Percentiles rank a stretch among this genome's conserved stretches.
Evolutionary conservation across 2,797 vertebrate species (phyloP).

Genomic region (Neopelma chrysocephalum): DNA sequence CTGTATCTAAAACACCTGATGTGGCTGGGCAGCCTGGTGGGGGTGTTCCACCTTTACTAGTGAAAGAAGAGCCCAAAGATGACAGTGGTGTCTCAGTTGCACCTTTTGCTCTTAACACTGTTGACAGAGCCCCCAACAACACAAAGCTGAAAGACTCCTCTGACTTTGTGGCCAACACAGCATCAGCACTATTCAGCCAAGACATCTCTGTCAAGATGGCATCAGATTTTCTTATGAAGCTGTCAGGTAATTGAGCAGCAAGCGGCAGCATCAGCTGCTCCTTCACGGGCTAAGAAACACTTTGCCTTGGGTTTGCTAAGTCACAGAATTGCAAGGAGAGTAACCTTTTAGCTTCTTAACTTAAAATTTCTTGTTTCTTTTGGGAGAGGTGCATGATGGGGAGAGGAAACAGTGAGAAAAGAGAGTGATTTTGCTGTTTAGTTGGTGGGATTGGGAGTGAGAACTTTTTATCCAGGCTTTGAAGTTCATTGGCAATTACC

Average conservation of each 20-base stretch:
- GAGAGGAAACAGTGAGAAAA: background rate
- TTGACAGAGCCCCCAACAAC: slow-evolving; percentile 85
- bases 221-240: slow-evolving; percentile 98
- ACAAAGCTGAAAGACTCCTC: slow-evolving; percentile 83
- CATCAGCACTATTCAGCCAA: slow-evolving; percentile 93
- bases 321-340: background rate
- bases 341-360: background rate
- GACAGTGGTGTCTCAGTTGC: slow-evolving; percentile 82
- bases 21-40: slow-evolving; percentile 81
- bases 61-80: slow-evolving; percentile 97
- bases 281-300: background rate
- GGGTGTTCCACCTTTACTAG: slow-evolving; percentile 79
- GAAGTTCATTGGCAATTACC: background rate
- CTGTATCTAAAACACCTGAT: slow-evolving; percentile 79
- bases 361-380: background rate
- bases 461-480: background rate
- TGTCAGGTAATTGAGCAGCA: slow-evolving; percentile 87
- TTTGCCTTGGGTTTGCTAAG: background rate
- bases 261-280: background rate
- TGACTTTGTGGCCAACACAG: slow-evolving; percentile 78
- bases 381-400: background rate
- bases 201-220: slow-evolving; percentile 98
- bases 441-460: background rate
- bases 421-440: background rate
- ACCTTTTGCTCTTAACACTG: slow-evolving; percentile 85